Percentiles rank a stretch among this genome's conserved stretches.
Conservation (phyloP, 1,140 invertebrate species). For the Lordiphosa stackelbergi region DNA sequence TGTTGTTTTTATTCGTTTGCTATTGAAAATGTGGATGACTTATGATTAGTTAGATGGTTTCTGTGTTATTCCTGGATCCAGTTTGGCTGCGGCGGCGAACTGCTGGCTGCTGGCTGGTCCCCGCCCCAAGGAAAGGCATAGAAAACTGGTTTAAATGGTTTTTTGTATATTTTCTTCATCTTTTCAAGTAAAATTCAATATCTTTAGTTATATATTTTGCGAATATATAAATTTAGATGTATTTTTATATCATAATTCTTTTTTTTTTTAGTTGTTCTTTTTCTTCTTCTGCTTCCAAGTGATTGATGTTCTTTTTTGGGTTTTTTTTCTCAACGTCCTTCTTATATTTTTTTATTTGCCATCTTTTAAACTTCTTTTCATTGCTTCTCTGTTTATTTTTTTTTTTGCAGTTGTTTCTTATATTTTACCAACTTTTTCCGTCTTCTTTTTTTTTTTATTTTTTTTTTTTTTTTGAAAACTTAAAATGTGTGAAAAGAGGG, state of each 20-base stretch:
- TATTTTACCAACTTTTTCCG: slow-evolving; percentile 25
- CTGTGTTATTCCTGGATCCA: neutral
- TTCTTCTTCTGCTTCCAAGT: slow-evolving; percentile 43
- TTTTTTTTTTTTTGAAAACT: slow-evolving; percentile 53
- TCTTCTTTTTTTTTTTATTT: slow-evolving; percentile 44
- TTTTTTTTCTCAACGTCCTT: slow-evolving; percentile 41
- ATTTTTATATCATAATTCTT: slow-evolving; percentile 28
- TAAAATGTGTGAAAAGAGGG: slow-evolving; percentile 72
- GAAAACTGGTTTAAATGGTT: slow-evolving; percentile 64
- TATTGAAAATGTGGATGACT: slow-evolving; percentile 8
- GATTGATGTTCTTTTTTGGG: slow-evolving; percentile 47
- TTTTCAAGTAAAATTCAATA: slow-evolving; percentile 61
- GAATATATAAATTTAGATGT: slow-evolving; percentile 56
- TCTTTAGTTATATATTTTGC: slow-evolving; percentile 64
- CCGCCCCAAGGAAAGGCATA: slow-evolving; percentile 70
- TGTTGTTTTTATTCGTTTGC: slow-evolving; percentile 22
- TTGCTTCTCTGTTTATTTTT: slow-evolving; percentile 45
- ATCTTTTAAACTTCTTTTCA: slow-evolving; percentile 45
- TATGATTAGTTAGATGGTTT: neutral
- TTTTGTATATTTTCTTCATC: slow-evolving; percentile 59
- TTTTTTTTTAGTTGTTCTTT: slow-evolving; percentile 48
- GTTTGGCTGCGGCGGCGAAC: neutral
- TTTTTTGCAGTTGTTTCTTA: slow-evolving; percentile 17
- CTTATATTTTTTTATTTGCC: slow-evolving; percentile 49
- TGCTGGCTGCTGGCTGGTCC: slow-evolving; percentile 2